These are phyloP conservation scores for Eilema caniola DNA, from an alignment of 2,888 invertebrate genomes.

Conservation along the genomic window DNA sequence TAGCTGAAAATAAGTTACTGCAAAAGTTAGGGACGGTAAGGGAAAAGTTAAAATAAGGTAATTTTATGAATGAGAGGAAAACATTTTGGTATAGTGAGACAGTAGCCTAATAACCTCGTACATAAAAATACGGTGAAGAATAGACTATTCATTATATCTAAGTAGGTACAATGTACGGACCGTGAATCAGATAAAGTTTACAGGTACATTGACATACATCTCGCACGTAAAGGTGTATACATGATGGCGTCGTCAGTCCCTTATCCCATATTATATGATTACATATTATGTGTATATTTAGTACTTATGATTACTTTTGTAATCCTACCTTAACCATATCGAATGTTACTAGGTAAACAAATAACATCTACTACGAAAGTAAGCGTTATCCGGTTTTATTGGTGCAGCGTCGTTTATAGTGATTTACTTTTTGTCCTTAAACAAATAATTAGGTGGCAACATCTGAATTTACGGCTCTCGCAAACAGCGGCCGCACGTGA, in stretches of 20 bases:
- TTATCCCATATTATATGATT: too few relatives aligned
- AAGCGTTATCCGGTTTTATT: not conserved
- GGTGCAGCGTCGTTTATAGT: not conserved
- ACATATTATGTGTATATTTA: too few relatives aligned
- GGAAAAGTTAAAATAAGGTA: not conserved
- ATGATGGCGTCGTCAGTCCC: too few relatives aligned
- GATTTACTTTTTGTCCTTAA: not conserved
- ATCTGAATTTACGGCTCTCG: conserved; percentile 6
- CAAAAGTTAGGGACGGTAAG: not conserved
- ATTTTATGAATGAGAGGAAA: not conserved
- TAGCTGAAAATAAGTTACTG: not conserved
- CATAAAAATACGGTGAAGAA: not conserved
- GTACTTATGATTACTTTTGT: too few relatives aligned
- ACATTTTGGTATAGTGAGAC: not conserved
- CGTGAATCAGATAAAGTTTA: too few relatives aligned
- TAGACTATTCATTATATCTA: too few relatives aligned
- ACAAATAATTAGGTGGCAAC: conserved; percentile 1
- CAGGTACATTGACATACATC: too few relatives aligned
- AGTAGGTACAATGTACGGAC: too few relatives aligned
- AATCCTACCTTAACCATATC: not conserved
- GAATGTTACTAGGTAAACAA: not conserved
- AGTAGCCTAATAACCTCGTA: not conserved
- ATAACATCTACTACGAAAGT: not conserved
- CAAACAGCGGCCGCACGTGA: conserved; percentile 1
- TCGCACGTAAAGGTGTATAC: too few relatives aligned